Base-by-base conservation (phyloP, 2,797 vertebrate species). In the Brachyalestes nurse region DNA sequence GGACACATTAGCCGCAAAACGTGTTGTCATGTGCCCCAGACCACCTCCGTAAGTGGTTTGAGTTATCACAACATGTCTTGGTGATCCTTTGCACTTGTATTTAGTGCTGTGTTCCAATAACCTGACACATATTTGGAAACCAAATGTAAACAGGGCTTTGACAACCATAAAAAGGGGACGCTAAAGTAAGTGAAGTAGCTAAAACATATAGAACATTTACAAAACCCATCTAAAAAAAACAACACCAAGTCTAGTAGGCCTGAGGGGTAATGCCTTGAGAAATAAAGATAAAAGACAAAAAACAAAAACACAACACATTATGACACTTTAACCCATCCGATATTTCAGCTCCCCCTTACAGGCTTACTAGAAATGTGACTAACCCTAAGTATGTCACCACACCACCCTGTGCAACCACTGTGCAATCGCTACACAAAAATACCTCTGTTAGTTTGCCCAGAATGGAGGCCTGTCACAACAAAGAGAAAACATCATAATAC, bases 371-470 rank as follows among this genome's bases (percentile, higher is more conserved):
- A 82, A 64, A 65, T 72, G 47, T 78, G 86, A 82, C 90, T 85
- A 85, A 79, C 85, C 89, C 87, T 86, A 65, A 81, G 12, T 78
- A 81, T 13, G 67, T 89, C 80, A 80, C 88, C 88, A 86, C 74
- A 74, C 70, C 62, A 66, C 82, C 84, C 84, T 82, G 67, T 38
- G 77, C 49, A 88, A 88, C 87, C 89, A 90, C 86, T 86, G 86
- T 86, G 86, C 83, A 82, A 87, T 89, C 62, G 74, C 72, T 71
- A 85, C 13, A 84, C 87, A 87, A 89, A 88, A 92, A 91, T 96
- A 96, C 95, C 95, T 96, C 94, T 49, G 90, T 93, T 91, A 95
- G 90, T 89, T 91, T 96, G 88, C 92, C 89, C 88, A 96, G 90
- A 91, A 96, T 89, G 90, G 91, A 90, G 10, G 90, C 93, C 95